phyloP scores from a whole-genome alignment of 2,113 vertebrate genomes.

The Neodon shergylaensis region DNA sequence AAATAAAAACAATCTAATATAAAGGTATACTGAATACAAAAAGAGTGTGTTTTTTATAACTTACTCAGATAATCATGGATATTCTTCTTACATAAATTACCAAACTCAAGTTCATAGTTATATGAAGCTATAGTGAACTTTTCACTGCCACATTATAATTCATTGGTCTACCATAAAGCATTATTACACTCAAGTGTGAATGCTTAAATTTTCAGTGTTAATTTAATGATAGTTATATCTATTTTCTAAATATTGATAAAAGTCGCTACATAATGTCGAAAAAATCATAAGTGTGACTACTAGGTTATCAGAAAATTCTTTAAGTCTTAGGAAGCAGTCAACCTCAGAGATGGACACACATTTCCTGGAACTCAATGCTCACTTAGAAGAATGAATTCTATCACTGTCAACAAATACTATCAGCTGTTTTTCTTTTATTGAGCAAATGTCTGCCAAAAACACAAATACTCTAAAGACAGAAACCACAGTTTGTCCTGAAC shows the following conservation, averaged over 20 bases:
- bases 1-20: neutral
- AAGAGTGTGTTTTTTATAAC: neutral
- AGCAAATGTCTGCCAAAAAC: conserved; percentile 19
- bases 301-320: neutral
- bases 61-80: neutral
- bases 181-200: neutral
- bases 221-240: neutral
- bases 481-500: neutral
- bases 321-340: neutral
- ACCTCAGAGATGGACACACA: neutral
- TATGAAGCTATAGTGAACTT: neutral
- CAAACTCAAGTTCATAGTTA: neutral
- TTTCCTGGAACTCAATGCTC: conserved; percentile 29
- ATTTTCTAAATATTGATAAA: neutral
- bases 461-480: conserved; percentile 7
- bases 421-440: conserved; percentile 14
- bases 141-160: neutral
- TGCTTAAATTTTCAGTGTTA: neutral
- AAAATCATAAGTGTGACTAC: neutral
- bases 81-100: neutral
- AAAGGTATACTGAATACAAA: neutral
- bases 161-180: neutral
- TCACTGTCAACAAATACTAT: conserved; percentile 29
- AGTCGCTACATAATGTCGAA: neutral
- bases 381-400: conserved; percentile 13